Base-by-base conservation (phyloP, 1,140 invertebrate species). In the Diprion similis region DNA sequence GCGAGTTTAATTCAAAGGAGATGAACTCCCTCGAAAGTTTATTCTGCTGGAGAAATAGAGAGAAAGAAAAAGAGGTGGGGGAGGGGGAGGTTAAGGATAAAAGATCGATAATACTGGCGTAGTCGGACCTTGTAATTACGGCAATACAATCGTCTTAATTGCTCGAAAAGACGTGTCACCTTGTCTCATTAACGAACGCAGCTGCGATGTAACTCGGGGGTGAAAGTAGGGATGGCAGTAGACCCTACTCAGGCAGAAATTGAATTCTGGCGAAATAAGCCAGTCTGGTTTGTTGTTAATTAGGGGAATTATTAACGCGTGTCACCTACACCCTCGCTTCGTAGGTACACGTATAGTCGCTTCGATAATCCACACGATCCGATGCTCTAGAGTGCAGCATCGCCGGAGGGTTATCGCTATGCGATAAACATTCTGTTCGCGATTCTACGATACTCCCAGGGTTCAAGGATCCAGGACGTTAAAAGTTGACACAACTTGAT, bases 151-250 rank as follows among this genome's bases (percentile, higher is more conserved):
- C n/a, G 51, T 59, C 11, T 59, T 59, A 17, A 59, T 59, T 59
- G 51, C 51, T 59, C 9, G 11, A 59, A 59, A 59, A 59, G 51
- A 59, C n/a, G 51, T 59, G 51, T 59, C 51, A 59, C 51, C 51
- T 59, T 59, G 51, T 59, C 51, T 59, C 51, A 17, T 59, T 59
- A 59, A 59, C 51, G 9, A 59, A 59, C 11, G 11, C 51, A 59
- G 51, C 51, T 59, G 51, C 75, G 7, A 17, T 15, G 75, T 78
- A 8, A 78, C 77, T 8, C 76, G 24, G 24, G 24, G 24, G 24
- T 37, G 6, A 0, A 0, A 6, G 24, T 1, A 0, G 24, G 24
- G 24, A 4, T 37, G 24, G 24, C 24, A 37, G 24, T 3, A 37
- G 24, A 78, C 77, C 11, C 24, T 59, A 59, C 51, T 59, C 67